These are phyloP conservation scores for Temnothorax curvispinosus DNA, from an alignment of 1,140 invertebrate species.

Conservation along the genomic window DNA sequence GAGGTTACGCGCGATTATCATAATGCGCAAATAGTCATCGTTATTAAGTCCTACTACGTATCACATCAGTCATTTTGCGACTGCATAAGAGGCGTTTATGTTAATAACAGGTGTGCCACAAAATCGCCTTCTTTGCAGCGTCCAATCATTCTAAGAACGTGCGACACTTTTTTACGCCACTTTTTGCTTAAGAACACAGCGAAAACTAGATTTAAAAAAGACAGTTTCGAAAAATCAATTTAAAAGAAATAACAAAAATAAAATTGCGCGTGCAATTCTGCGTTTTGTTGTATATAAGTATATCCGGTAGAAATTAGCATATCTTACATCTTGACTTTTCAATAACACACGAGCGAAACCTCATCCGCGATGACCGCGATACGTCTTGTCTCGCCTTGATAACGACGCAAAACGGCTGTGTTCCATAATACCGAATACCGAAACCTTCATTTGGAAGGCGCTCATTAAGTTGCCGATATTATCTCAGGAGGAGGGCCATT, in stretches of 20 bases:
- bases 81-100: not conserved
- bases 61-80: not conserved
- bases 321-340: not conserved
- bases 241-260: not conserved
- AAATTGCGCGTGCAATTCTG: not conserved
- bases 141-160: not conserved
- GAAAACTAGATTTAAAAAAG: not conserved
- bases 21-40: slow-evolving; percentile 9
- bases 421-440: not conserved
- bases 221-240: not conserved
- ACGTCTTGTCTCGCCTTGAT: not conserved
- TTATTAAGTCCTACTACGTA: not conserved
- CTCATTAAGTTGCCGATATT: not conserved
- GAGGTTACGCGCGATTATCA: not conserved
- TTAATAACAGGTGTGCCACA: not conserved
- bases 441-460: not conserved
- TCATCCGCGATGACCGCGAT: not conserved
- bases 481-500: not conserved
- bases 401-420: not conserved
- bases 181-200: not conserved
- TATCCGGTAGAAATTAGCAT: slow-evolving; percentile 1
- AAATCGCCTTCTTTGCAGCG: not conserved
- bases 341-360: not conserved
- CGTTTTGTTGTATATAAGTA: not conserved
- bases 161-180: not conserved